These are phyloP conservation scores for Onychomys torridus DNA, from an alignment of 2,797 vertebrate species.

Conservation along the genomic window DNA sequence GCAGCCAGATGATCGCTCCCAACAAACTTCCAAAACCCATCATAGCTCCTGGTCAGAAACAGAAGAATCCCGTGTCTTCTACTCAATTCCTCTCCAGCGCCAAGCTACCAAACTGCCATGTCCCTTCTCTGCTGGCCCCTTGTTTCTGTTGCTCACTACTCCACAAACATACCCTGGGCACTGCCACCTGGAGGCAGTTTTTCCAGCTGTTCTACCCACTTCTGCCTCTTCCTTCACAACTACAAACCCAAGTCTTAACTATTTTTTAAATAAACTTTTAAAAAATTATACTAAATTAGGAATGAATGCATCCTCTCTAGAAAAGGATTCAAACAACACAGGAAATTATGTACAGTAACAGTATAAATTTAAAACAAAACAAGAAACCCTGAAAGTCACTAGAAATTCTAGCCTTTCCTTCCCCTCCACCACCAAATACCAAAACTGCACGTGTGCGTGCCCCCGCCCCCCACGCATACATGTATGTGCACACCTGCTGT, in stretches of 20 bases:
- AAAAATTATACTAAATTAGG: background rate
- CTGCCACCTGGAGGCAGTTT: background rate
- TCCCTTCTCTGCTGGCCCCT: background rate
- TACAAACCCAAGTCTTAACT: background rate
- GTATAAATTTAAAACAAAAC: background rate
- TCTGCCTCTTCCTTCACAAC: background rate
- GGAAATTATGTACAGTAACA: background rate
- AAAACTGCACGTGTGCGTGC: no score
- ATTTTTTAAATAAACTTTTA: background rate
- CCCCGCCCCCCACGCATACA: background rate
- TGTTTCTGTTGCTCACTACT: background rate
- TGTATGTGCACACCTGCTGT: background rate
- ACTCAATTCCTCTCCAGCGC: background rate
- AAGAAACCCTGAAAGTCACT: background rate
- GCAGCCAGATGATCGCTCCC: background rate
- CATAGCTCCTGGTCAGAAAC: background rate
- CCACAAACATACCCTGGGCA: background rate
- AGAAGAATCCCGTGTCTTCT: background rate
- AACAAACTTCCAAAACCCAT: background rate
- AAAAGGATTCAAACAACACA: background rate
- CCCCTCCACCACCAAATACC: background rate
- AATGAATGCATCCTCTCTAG: background rate
- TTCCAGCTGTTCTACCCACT: background rate
- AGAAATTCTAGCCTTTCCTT: constrained; percentile 7
- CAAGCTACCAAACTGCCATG: accelerated